Conservation (phyloP, 2,888 invertebrate species). For the Caenorhabditis auriculariae region DNA sequence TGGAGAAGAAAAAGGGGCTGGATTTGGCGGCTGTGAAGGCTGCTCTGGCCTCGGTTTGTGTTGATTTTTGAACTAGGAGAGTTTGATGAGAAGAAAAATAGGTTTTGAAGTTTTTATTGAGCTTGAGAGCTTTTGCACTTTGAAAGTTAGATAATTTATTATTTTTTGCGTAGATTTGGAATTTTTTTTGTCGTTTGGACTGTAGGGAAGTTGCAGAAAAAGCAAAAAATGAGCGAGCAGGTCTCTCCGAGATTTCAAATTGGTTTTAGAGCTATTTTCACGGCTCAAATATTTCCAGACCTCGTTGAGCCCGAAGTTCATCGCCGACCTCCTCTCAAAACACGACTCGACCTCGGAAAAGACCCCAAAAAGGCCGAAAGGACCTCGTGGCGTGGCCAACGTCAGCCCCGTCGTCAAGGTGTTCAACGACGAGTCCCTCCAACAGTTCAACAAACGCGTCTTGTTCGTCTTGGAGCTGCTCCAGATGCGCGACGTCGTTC, state of each 20-base stretch:
- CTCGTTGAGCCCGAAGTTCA: constrained; percentile 13
- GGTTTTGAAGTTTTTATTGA: too few species aligned
- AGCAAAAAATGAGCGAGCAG: too few species aligned
- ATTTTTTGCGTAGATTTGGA: too few species aligned
- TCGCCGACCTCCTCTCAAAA: constrained; percentile 24
- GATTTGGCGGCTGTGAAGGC: constrained; percentile 18
- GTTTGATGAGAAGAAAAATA: too few species aligned
- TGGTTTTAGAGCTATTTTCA: too few species aligned
- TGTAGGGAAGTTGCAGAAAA: too few species aligned
- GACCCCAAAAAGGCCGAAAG: constrained; percentile 35
- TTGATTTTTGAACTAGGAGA: too few species aligned
- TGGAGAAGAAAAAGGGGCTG: constrained; percentile 11
- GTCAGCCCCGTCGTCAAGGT: constrained; percentile 10
- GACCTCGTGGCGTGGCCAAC: constrained; percentile 2
- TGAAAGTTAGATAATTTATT: too few species aligned
- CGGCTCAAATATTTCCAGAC: too few species aligned
- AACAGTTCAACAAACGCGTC: constrained; percentile 26
- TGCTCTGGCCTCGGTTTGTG: constrained; percentile 16
- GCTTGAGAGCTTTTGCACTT: too few species aligned
- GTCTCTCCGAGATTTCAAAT: too few species aligned
- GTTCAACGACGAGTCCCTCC: constrained; percentile 10
- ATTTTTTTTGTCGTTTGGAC: too few species aligned
- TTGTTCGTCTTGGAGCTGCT: constrained; percentile 44
- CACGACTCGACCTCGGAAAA: constrained; percentile 21
- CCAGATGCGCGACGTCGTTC: constrained; percentile 12